Evolutionary conservation across 2,888 invertebrate species (phyloP), one percentile per base, ranked within the genome.

Genomic region (Lasioglossum morio): DNA sequence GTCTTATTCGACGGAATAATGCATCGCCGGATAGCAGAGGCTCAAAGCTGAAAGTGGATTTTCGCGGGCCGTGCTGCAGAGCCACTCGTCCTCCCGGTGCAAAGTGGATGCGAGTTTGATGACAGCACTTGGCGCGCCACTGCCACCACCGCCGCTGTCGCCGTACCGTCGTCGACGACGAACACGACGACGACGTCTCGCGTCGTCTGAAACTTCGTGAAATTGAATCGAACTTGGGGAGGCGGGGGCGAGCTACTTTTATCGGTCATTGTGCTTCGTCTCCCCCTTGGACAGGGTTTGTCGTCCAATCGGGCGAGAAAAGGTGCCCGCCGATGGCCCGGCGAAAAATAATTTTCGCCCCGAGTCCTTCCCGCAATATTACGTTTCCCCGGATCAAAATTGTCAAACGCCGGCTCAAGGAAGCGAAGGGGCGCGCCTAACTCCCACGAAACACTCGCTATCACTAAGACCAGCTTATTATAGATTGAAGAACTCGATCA

Each of bases 21-120:
- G 70, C 73, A 84, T 82, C 82, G 79, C n/a, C 23, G 46, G 16
- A 72, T 12, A 30, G 23, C 30, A 14, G 63, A 23, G 37, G 78
- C 53, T 34, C 43, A 69, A 75, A 78, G 72, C 66, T 80, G 37
- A 82, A 84, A 87, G 81, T 87, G 78, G 82, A 90, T 90, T 84
- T 81, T 77, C 79, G 80, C 63, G 75, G 34, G 23, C 37, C 27
- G 70, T 34, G 77, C 23, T 53, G 79, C 81, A 34, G 72, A 77
- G 72, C 79, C 79, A 70, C 81, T 85, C 72, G 85, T 70, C 81
- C 81, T 73, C 73, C 60, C 76, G 57, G 66, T 73, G 84, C 66
- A 81, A 90, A 90, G 82, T 85, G 85, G 86, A 87, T 86, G 90
- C 90, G 89, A 80, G 85, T 88, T 90, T 73, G 84, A 87, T 84